These are phyloP conservation scores for Fregetta grallaria DNA, from an alignment of 2,113 vertebrate species.

Conservation along the genomic window DNA sequence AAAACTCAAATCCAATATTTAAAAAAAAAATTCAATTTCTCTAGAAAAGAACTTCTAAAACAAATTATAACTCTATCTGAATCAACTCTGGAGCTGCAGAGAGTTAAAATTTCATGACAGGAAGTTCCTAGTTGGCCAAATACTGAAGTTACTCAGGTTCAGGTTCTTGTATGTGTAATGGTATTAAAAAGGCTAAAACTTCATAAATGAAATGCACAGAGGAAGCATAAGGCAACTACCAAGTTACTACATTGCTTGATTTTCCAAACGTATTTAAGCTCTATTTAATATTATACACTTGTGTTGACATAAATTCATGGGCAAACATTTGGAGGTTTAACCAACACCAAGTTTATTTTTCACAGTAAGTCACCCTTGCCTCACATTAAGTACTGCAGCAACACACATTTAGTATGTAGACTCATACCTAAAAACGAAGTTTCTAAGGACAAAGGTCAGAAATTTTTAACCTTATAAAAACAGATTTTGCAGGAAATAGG, in stretches of 20 bases:
- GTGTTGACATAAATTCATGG: background rate
- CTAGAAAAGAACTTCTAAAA: background rate
- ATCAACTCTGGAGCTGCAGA: background rate
- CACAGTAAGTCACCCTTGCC: background rate
- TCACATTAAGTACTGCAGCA: background rate
- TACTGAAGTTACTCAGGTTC: background rate
- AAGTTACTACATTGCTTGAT: background rate
- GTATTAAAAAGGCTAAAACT: background rate
- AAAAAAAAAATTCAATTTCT: background rate
- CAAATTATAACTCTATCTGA: background rate
- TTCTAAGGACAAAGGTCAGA: background rate
- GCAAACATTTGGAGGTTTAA: background rate
- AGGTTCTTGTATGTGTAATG: background rate
- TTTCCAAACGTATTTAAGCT: background rate
- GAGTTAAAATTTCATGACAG: background rate
- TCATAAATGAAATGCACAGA: background rate
- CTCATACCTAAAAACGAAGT: background rate
- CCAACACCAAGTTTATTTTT: background rate
- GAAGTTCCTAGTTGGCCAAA: background rate
- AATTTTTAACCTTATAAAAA: background rate
- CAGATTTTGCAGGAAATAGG: background rate
- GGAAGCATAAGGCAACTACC: background rate
- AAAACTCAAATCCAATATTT: background rate
- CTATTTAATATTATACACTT: background rate
- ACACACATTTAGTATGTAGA: background rate